Conservation (phyloP, 2,797 vertebrate species). For the Sebastiscus albofasciatus region DNA sequence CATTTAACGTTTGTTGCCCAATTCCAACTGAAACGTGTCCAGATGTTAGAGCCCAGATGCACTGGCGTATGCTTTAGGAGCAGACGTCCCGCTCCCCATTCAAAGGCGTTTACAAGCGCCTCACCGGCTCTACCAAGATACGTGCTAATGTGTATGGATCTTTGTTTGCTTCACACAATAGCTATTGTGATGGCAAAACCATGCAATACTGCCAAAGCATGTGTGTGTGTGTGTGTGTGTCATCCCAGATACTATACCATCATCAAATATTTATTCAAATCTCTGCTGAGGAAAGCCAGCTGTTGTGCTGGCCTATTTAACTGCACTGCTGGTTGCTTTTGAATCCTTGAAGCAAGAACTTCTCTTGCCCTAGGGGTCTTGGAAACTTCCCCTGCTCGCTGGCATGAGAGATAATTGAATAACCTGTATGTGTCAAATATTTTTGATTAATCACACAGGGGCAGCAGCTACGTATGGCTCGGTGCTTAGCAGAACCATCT, state of each 20-base stretch:
- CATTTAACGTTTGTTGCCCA: slow-evolving; percentile 45
- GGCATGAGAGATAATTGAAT: slow-evolving; percentile 53
- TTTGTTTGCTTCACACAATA: slow-evolving; percentile 56
- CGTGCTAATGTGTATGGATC: slow-evolving; percentile 23
- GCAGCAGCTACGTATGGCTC: slow-evolving; percentile 30
- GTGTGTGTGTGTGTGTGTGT: slow-evolving; percentile 14
- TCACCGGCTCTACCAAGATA: slow-evolving; percentile 35
- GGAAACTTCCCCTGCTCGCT: slow-evolving; percentile 27
- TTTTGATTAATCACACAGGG: slow-evolving; percentile 62
- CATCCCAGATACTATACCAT: slow-evolving; percentile 49
- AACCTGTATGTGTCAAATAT: slow-evolving; percentile 55
- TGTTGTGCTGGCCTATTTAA: slow-evolving; percentile 66
- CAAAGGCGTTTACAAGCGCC: slow-evolving; percentile 14
- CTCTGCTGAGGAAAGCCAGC: slow-evolving; percentile 52
- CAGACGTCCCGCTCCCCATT: slow-evolving; percentile 23
- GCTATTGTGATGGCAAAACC: slow-evolving; percentile 46
- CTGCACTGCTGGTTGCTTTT: slow-evolving; percentile 39
- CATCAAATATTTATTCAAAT: slow-evolving; percentile 65
- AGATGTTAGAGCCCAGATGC: slow-evolving; percentile 75
- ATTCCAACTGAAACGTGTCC: slow-evolving; percentile 57
- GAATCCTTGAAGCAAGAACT: slow-evolving; percentile 53
- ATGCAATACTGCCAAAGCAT: slow-evolving; percentile 34
- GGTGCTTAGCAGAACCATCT: slow-evolving; percentile 39
- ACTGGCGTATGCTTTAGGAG: slow-evolving; percentile 39
- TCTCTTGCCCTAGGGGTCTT: slow-evolving; percentile 22